Base-by-base conservation (phyloP, 2,113 vertebrate genomes). In the Corydoras sp. region DNA sequence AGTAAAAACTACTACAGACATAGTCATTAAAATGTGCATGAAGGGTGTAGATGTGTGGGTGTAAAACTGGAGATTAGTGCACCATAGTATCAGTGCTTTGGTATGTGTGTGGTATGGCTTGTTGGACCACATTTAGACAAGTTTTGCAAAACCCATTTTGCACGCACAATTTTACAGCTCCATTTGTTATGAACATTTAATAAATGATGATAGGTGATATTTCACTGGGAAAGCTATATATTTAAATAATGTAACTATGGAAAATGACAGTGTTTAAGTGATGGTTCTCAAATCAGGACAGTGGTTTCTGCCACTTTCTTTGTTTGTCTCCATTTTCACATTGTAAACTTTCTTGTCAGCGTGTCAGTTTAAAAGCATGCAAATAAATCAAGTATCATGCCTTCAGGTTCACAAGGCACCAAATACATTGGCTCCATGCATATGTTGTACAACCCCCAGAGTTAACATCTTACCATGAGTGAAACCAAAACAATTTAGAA, bases 61-160 rank as follows among this genome's bases (percentile, higher is more conserved):
- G 58, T 75, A 29, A 75, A 49, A 58, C 9, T 18, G 15, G 29
- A 60, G 65, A 67, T 69, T 72, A 64, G 30, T 48, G 64, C 51
- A 59, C 54, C 65, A 24, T 67, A 81, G 82, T 75, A 81, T 88
- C 83, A 86, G 64, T 75, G 78, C 81, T 82, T 77, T 76, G 85
- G 86, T 82, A 87, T 89, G 85, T 85, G 79, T 83, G 83, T 83
- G 83, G 86, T 76, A 82, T 49, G 80, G 84, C 87, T 86, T 76
- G 88, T 90, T 89, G 72, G 83, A 83, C 88, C 82, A 81, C 83
- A 86, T 89, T 91, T 83, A 82, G 75, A 80, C 62, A 30, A 54
- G 30, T 67, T 83, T 62, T 62, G 12, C 3, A 51, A 13, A 62
- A 10, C 7, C 32, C 32, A 64, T 54, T 62, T 70, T 24, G 49